Base-by-base conservation (phyloP, 1,140 invertebrate species). In the Hyposmocoma kahamanoa region DNA sequence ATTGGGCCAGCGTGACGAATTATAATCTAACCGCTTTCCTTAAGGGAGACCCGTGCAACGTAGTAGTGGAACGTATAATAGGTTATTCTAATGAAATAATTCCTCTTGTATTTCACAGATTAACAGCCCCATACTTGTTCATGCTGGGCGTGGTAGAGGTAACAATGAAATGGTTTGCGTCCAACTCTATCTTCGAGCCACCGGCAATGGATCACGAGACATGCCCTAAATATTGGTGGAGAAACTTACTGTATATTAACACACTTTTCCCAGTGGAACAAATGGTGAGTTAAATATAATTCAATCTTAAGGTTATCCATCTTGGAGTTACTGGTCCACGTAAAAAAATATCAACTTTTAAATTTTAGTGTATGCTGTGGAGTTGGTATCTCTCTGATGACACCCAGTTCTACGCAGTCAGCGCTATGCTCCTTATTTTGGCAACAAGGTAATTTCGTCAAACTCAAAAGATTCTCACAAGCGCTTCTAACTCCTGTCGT, bases 311-410 rank as follows among this genome's bases (percentile, higher is more conserved):
- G n/a, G n/a, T n/a, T n/a, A n/a, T n/a, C n/a, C n/a, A n/a, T n/a
- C n/a, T n/a, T n/a, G n/a, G n/a, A n/a, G n/a, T n/a, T n/a, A n/a
- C n/a, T n/a, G n/a, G n/a, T n/a, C n/a, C n/a, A n/a, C n/a, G n/a
- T n/a, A n/a, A n/a, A n/a, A n/a, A n/a, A 42, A 17, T 11, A 1
- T 42, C 47, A 18, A 22, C n/a, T 42, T 22, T 67, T 66, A 54
- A 46, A 58, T 88, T 89, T 9, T 79, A 95, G 94, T 95, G 94
- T 64, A 95, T 95, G 93, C 67, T 95, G 19, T 95, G 94, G 94
- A 95, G 93, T 86, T 95, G 94, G 94, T 95, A 95, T 64, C 76
- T 95, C n/a, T 93, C 94, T 0, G 93, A 95, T 56, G 94, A 95
- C 64, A 94, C 93, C 0, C 94, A 95, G 67, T 95, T 95, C 77